Evolutionary conservation across 2,113 vertebrate species (phyloP).

Genomic region (Ailurus styani): DNA sequence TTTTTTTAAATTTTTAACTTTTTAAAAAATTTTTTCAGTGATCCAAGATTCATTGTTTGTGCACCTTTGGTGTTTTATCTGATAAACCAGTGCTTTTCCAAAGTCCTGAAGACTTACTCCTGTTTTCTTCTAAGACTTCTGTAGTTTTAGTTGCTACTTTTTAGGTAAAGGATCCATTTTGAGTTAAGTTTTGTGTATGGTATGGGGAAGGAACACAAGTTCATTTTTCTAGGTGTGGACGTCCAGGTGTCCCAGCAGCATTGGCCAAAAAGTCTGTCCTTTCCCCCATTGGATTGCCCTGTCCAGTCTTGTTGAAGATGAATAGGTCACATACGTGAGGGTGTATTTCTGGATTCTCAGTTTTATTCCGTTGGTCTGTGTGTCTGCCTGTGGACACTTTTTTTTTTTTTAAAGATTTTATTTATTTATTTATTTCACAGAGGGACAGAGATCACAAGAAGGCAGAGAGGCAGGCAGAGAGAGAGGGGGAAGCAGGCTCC

Average conservation of each 20-base stretch:
- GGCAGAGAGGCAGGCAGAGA: too few species aligned
- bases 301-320: neutral
- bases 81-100: neutral
- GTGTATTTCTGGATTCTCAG: neutral
- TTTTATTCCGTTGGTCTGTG: neutral
- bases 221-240: neutral
- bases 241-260: neutral
- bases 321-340: neutral
- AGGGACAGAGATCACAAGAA: too few species aligned
- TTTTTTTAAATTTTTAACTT: too few species aligned
- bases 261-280: neutral
- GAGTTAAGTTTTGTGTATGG: neutral
- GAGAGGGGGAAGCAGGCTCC: too few species aligned
- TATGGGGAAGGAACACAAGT: neutral
- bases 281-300: neutral
- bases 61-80: neutral
- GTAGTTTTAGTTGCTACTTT: neutral
- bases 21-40: too few species aligned
- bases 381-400: neutral
- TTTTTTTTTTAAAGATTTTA: too few species aligned
- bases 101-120: neutral
- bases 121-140: neutral
- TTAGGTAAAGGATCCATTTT: neutral
- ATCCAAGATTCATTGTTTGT: too few species aligned
- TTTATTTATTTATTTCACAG: too few species aligned